Evolutionary conservation across 2,797 vertebrate species (phyloP).

Genomic region (Syngnathus acus): DNA sequence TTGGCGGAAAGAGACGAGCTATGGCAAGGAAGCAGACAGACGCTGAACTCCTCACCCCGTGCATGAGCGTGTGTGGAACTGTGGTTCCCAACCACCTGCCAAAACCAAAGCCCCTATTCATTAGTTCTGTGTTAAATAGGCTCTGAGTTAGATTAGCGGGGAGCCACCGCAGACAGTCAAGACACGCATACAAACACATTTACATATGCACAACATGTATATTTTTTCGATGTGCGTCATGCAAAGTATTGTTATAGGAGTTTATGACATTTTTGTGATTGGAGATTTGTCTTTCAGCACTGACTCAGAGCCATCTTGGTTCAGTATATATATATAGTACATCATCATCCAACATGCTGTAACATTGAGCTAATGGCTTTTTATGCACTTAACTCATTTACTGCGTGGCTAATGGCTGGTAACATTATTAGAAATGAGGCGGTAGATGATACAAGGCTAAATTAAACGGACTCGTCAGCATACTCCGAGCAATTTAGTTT

Average conservation of each 20-base stretch:
- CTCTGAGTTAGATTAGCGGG: constrained; percentile 55
- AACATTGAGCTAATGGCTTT: constrained; percentile 33
- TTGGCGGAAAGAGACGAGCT: constrained; percentile 13
- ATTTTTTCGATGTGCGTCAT: background rate
- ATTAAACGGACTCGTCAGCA: constrained; percentile 44
- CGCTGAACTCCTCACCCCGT: constrained; percentile 55
- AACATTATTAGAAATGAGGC: constrained; percentile 44
- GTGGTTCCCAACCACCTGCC: constrained; percentile 32
- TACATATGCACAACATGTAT: constrained; percentile 5
- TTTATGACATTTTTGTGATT: too few relatives aligned
- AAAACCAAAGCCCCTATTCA: constrained; percentile 59
- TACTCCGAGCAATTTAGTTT: constrained; percentile 34
- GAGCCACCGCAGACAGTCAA: constrained; percentile 33
- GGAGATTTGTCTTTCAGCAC: too few relatives aligned
- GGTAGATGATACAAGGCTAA: constrained; percentile 29
- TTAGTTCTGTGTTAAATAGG: constrained; percentile 51
- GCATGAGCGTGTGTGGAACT: constrained; percentile 32
- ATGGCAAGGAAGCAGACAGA: constrained; percentile 43
- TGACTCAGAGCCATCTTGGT: constrained; percentile 13
- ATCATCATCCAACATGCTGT: constrained; percentile 26
- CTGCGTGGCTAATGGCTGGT: constrained; percentile 43
- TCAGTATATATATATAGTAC: constrained; percentile 12
- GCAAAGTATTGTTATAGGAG: background rate
- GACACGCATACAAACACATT: constrained; percentile 25
- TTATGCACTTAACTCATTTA: constrained; percentile 42